These are phyloP conservation scores for Agelaius phoeniceus DNA, from an alignment of 2,113 vertebrate species.

Conservation along the genomic window DNA sequence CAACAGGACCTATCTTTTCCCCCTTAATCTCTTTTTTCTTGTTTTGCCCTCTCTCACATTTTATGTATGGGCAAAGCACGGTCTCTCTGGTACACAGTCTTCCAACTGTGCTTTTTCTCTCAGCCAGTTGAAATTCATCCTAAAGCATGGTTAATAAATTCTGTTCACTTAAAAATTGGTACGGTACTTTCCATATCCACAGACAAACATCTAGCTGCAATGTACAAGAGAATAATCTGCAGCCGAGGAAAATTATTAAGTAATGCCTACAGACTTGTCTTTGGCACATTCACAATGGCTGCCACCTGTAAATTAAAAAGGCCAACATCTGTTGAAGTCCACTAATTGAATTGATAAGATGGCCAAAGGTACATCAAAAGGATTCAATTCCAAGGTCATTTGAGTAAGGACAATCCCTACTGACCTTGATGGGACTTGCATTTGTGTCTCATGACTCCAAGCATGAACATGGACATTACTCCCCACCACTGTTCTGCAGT, in stretches of 20 bases:
- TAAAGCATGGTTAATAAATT: not conserved
- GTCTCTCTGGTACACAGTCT: accelerated
- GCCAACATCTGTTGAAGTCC: not conserved
- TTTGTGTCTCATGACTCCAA: not conserved
- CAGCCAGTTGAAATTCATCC: not conserved
- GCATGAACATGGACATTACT: accelerated
- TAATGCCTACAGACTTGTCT: not conserved
- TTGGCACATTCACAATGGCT: not conserved
- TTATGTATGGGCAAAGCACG: not conserved
- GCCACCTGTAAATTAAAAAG: not conserved
- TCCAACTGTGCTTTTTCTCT: not conserved
- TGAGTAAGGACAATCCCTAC: not conserved
- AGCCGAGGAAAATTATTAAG: not conserved
- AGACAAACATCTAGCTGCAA: not conserved
- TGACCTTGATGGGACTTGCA: not conserved
- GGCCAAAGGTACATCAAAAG: not conserved
- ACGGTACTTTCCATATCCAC: not conserved
- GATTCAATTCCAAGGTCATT: not conserved
- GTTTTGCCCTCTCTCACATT: not conserved
- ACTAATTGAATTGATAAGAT: not conserved
- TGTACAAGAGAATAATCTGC: not conserved
- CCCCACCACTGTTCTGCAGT: not conserved
- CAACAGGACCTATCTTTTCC: not conserved
- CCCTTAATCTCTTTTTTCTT: not conserved
- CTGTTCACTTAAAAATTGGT: not conserved